Base-by-base conservation (phyloP, 2,797 vertebrate species). In the Clarias fuscus region DNA sequence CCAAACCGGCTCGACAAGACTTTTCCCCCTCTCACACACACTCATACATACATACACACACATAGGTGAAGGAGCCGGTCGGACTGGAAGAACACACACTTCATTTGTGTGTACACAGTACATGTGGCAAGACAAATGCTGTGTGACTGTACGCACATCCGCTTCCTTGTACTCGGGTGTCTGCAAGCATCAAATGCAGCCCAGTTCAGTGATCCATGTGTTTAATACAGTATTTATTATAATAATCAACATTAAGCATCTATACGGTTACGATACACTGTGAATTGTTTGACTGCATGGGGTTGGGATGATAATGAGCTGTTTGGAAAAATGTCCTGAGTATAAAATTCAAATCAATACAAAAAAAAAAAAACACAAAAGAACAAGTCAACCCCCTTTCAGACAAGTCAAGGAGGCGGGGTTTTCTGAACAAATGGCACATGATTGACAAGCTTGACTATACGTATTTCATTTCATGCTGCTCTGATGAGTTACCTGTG, bases 81-180 rank as follows among this genome's bases (percentile, higher is more conserved):
- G 14, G 89, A 94, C 94, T 4, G 85, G 93, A 92, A 90, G 80
- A 90, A 83, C 90, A 37, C 90, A 92, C 91, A 88, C 90, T 5
- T 64, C 70, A 24, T 40, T 37, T 3, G 58, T 62, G 30, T 62
- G 59, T 40, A 79, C 77, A 62, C 27, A 40, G 18, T 67, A 91
- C 87, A 53, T 65, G 75, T 18, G 82, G 48, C 24, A 65, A 82
- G 70, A 78, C 64, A 24, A 85, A 90, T 4, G 90, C 90, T 87
- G 18, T 22, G 18, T 68, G 84, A 83, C 68, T 81, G 65, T 40
- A 82, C n/a, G 82, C 48, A 73, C 86, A 87, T 85, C 88, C 86
- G 81, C 61, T 88, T 88, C 65, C 85, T 83, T 27, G 13, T 78
- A 62, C 27, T 65, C 56, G 11, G 27, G 61, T 37, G 53, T 61